Percentiles rank a stretch among this genome's conserved stretches.
phyloP scores from a whole-genome alignment of 2,888 invertebrate genomes.

The Drosophila demipolita region DNA sequence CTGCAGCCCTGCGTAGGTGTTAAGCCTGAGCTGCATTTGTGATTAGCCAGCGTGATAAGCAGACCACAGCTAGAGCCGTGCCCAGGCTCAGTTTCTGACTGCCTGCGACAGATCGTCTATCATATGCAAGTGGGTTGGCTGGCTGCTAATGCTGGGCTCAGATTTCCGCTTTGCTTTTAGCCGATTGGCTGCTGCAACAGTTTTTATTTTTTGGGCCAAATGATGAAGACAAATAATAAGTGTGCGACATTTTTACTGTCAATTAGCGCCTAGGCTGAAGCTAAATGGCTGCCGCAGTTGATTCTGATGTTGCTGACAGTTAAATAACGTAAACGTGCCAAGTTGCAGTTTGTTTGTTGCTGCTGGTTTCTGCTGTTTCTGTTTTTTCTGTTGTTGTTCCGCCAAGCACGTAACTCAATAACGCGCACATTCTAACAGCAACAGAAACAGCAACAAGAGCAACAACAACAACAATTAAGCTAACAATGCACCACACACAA shows the following conservation, averaged over 20 bases:
- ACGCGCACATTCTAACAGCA: conserved; percentile 77
- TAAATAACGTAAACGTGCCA: conserved; percentile 76
- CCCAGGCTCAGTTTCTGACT: conserved; percentile 19
- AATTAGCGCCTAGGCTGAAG: conserved; percentile 63
- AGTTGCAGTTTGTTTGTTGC: conserved; percentile 70
- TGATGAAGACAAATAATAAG: conserved; percentile 76
- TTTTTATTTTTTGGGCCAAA: conserved; percentile 33
- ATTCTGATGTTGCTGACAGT: conserved; percentile 70
- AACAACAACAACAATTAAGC: conserved; percentile 75
- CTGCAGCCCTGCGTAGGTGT: conserved; percentile 55
- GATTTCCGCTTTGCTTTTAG: conserved; percentile 51
- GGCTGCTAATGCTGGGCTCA: conserved; percentile 27
- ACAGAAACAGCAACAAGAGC: conserved; percentile 26
- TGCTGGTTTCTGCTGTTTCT: conserved; percentile 41
- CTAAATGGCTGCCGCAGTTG: conserved; percentile 54
- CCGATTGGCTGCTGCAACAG: conserved; percentile 23
- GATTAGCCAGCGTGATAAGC: conserved; percentile 58
- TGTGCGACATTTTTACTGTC: conserved; percentile 78
- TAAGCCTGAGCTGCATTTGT: conserved; percentile 45
- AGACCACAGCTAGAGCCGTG: conserved; percentile 16
- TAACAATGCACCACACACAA: conserved; percentile 79
- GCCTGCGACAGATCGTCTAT: conserved; percentile 33
- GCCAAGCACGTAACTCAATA: conserved; percentile 79
- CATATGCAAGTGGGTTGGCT: conserved; percentile 57
- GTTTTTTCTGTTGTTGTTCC: conserved; percentile 52